Evolutionary conservation across 1,140 invertebrate genomes (phyloP).

Genomic region (Nasonia giraulti): DNA sequence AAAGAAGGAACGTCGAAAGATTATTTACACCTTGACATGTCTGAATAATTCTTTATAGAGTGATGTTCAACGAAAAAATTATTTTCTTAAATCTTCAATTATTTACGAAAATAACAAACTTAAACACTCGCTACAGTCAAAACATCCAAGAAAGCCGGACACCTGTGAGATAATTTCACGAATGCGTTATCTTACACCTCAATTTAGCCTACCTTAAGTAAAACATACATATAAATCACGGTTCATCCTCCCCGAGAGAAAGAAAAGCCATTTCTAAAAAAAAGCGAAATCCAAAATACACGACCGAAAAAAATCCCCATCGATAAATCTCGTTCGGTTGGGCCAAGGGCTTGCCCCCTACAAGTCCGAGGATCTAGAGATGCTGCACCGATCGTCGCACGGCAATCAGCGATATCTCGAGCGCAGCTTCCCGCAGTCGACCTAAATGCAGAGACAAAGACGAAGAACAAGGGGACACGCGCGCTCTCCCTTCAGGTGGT

Average conservation of each 20-base stretch:
- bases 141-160: background rate
- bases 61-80: no score
- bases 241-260: background rate
- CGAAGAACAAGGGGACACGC: background rate
- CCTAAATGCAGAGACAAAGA: conserved; percentile 1
- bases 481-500: conserved; percentile 25
- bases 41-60: no score
- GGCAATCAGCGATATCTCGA: conserved; percentile 26
- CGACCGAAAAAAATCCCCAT: background rate
- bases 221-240: background rate
- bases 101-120: no score
- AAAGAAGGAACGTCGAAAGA: no score
- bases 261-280: background rate
- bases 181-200: conserved; percentile 7
- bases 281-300: background rate
- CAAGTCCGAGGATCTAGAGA: background rate
- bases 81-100: no score
- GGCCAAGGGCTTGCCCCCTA: background rate
- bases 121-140: no score
- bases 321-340: conserved; percentile 13
- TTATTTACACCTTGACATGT: no score
- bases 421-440: conserved; percentile 13
- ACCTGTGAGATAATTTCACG: background rate
- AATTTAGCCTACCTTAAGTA: background rate
- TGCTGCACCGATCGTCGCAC: background rate